These are phyloP conservation scores for Nerophis ophidion DNA, from an alignment of 2,113 vertebrate genomes.

Conservation along the genomic window DNA sequence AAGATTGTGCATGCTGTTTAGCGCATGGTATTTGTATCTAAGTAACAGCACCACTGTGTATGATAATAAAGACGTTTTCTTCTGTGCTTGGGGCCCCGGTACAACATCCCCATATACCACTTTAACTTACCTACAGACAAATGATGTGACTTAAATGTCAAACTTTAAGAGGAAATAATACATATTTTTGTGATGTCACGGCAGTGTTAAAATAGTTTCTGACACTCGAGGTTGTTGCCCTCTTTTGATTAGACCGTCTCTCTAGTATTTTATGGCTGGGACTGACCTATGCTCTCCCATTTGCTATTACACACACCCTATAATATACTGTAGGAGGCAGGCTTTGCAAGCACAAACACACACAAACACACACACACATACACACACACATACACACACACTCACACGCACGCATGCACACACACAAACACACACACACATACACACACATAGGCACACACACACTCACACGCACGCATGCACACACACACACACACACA, in stretches of 20 bases:
- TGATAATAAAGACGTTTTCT: too few species aligned
- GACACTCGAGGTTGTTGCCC: not conserved
- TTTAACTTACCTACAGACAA: too few species aligned
- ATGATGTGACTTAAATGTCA: too few species aligned
- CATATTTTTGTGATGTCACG: not conserved
- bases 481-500: conserved; percentile 33
- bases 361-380: conserved; percentile 45
- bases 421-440: conserved; percentile 40
- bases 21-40: too few species aligned
- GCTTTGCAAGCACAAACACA: conserved; percentile 25
- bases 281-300: conserved; percentile 62
- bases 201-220: not conserved
- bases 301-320: conserved; percentile 27
- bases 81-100: too few species aligned
- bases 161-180: too few species aligned
- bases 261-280: conserved; percentile 53
- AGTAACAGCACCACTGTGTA: too few species aligned
- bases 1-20: too few species aligned
- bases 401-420: conserved; percentile 33
- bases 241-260: conserved; percentile 12
- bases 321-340: too few species aligned
- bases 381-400: conserved; percentile 25
- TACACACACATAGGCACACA: conserved; percentile 33
- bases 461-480: conserved; percentile 27
- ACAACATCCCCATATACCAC: too few species aligned